These are phyloP conservation scores for Miltochrista miniata DNA, from an alignment of 2,888 invertebrate genomes.

Conservation along the genomic window DNA sequence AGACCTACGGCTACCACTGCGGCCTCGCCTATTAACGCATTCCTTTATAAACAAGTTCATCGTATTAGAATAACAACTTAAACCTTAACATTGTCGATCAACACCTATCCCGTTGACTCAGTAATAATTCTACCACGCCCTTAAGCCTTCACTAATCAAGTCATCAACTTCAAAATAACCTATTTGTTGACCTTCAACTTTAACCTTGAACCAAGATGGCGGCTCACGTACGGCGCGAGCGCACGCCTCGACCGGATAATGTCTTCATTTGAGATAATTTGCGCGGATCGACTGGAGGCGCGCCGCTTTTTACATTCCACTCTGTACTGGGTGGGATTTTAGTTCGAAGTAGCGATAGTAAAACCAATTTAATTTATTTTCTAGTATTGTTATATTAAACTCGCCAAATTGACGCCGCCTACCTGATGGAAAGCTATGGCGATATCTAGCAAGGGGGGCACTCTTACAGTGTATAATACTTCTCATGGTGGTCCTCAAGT, in stretches of 20 bases:
- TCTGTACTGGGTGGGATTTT: slow-evolving; percentile 62
- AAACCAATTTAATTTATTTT: slow-evolving; percentile 1
- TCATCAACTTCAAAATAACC: slow-evolving; percentile 15
- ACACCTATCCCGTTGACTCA: slow-evolving; percentile 1
- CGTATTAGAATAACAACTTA: too few species aligned
- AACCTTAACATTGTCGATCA: not conserved
- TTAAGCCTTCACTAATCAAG: slow-evolving; percentile 12
- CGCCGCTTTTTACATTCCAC: slow-evolving; percentile 60
- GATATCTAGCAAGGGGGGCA: too few species aligned
- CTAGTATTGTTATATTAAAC: too few species aligned
- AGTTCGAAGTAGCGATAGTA: slow-evolving; percentile 40
- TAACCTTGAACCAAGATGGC: slow-evolving; percentile 48
- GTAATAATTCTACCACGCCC: not conserved
- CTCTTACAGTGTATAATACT: too few species aligned
- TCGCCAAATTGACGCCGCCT: too few species aligned
- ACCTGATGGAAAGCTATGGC: too few species aligned
- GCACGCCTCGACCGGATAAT: slow-evolving; percentile 66
- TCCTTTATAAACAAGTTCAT: too few species aligned
- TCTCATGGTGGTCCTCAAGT: too few species aligned
- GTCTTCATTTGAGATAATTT: slow-evolving; percentile 80
- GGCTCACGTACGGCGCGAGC: slow-evolving; percentile 53
- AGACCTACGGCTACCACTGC: too few species aligned
- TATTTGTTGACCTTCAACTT: slow-evolving; percentile 53
- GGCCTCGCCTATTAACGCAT: too few species aligned
- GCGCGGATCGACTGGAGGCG: slow-evolving; percentile 46